Conservation (phyloP, 2,797 vertebrate species). For the Helostoma temminkii region DNA sequence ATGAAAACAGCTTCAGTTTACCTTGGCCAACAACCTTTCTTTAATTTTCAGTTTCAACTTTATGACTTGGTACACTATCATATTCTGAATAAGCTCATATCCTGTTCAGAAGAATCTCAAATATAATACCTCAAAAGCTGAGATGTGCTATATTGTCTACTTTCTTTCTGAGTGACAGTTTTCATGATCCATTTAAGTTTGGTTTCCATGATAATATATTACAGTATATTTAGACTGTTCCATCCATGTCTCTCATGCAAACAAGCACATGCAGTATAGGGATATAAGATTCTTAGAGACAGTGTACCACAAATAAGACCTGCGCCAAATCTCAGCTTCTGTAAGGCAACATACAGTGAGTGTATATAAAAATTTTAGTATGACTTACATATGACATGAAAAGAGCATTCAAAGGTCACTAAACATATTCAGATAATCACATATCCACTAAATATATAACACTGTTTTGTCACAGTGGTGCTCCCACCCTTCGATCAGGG, state of each 20-base stretch:
- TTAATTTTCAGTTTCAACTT: conserved; percentile 23
- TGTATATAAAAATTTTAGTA: not conserved
- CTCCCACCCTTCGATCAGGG: not conserved
- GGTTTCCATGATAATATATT: conserved; percentile 40
- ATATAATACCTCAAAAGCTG: conserved; percentile 23
- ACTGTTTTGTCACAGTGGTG: conserved; percentile 6
- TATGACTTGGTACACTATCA: conserved; percentile 19
- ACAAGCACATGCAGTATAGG: not conserved
- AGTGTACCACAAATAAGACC: not conserved
- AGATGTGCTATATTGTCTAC: conserved; percentile 18
- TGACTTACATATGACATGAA: not conserved
- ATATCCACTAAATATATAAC: not conserved
- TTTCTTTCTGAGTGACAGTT: conserved; percentile 30
- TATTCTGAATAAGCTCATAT: conserved; percentile 51
- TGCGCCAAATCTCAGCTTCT: not conserved
- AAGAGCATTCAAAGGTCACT: conserved; percentile 5
- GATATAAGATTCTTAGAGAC: conserved; percentile 1
- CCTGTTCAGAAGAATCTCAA: conserved; percentile 33
- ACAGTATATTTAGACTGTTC: conserved; percentile 18
- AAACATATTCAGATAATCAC: not conserved
- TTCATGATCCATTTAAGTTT: conserved; percentile 31
- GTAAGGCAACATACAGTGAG: not conserved
- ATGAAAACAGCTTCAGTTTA: too few species aligned
- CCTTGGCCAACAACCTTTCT: too few species aligned
- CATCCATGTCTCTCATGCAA: not conserved